Percentiles rank a stretch among this genome's conserved stretches.
phyloP scores from a whole-genome alignment of 2,797 vertebrate species.

The Orientallactaga sibirica region DNA sequence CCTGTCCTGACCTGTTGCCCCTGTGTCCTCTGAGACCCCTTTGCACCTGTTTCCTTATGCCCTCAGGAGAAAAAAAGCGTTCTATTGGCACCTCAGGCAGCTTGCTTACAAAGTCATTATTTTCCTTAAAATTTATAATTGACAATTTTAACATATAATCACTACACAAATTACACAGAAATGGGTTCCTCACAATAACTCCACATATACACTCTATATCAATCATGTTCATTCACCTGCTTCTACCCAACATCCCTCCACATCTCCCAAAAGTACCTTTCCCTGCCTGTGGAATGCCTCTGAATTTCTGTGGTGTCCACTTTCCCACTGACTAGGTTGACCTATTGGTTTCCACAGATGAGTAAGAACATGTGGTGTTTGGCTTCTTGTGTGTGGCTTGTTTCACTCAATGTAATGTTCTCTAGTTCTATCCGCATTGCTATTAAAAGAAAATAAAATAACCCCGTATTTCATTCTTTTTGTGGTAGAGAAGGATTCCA shows the following conservation, averaged over 20 bases:
- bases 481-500: neutral
- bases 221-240: neutral
- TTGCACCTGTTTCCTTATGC: neutral
- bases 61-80: neutral
- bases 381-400: neutral
- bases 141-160: neutral
- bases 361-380: too few relatives aligned
- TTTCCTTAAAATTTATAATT: neutral
- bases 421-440: neutral
- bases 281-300: neutral
- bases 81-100: neutral
- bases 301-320: neutral
- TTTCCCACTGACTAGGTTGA: neutral
- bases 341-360: neutral
- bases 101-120: neutral
- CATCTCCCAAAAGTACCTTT: too few relatives aligned
- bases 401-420: neutral
- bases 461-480: neutral
- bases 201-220: neutral
- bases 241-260: neutral
- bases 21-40: neutral
- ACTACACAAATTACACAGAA: neutral
- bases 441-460: too few relatives aligned
- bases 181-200: neutral
- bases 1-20: neutral